phyloP scores from a whole-genome alignment of 2,113 vertebrate genomes.

The Rhinoptilus africanus region DNA sequence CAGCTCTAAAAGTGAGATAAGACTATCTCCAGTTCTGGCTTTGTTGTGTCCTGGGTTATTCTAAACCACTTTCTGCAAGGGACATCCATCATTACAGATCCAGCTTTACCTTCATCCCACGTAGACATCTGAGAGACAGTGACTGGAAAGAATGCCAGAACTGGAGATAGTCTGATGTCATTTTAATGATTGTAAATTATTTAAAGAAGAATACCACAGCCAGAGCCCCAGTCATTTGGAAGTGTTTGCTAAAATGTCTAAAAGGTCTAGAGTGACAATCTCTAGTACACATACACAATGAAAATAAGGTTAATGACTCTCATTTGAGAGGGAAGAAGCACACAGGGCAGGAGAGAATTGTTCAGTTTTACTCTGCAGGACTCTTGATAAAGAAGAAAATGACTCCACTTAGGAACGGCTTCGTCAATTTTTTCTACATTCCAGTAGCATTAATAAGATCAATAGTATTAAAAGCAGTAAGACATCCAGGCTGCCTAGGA shows the following conservation, averaged over 20 bases:
- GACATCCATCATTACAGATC: conserved; percentile 52
- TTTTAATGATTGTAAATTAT: conserved; percentile 55
- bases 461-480: not conserved
- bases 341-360: not conserved
- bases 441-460: not conserved
- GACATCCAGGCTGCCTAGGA: not conserved
- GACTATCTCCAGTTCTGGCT: conserved; percentile 37
- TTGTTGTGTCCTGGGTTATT: not conserved
- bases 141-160: conserved; percentile 26
- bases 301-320: conserved; percentile 25
- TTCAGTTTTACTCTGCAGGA: not conserved
- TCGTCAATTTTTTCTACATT: not conserved
- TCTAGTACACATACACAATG: not conserved
- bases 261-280: not conserved
- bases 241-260: conserved; percentile 23
- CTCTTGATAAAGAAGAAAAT: not conserved
- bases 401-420: not conserved
- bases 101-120: conserved; percentile 46
- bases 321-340: not conserved
- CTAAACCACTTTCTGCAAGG: conserved; percentile 37
- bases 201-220: conserved; percentile 22
- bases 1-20: conserved; percentile 61
- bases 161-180: conserved; percentile 52
- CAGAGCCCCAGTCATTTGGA: not conserved
- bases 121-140: conserved; percentile 23